Evolutionary conservation across 2,113 vertebrate genomes (phyloP), one percentile per base, ranked within the genome.

Genomic region (Hippocampus mohnikei): DNA sequence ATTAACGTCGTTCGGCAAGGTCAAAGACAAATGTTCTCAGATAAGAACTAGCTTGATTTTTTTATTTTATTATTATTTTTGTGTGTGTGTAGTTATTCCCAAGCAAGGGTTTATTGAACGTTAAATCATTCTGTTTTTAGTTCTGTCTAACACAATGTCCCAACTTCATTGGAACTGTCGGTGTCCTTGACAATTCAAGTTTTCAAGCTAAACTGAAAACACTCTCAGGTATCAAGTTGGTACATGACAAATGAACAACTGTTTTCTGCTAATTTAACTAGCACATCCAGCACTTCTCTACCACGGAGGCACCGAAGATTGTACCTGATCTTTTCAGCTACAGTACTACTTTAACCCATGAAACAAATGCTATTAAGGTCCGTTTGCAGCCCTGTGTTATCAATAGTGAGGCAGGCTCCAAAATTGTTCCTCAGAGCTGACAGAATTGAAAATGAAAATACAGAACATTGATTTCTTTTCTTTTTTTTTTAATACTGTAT

Each of bases 1-100:
- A 91, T 89, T 84, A 89, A 72, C 37, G 67, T 59, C 79, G 71
- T 81, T 77, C 21, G 6, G 77, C 74, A 77, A 40, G 77, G 87
- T 86, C 81, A 87, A 91, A 80, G 86, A 77, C 76, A 78, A 74
- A 81, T 61, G 67, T 69, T 66, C 69, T 76, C 59, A 50, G 77
- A 20, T 21, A 13, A 70, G 64, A 44, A 42, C 8, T 46, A 50
- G 1, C 18, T 50, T 50, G 5, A 46, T 46, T 15, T 13, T 44
- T n/a, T n/a, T n/a, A n/a, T n/a, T n/a, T n/a, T n/a, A n/a, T n/a
- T n/a, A n/a, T n/a, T n/a, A 0, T 46, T 4, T 46, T 4, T 46
- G 12, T 12, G 11, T 46, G 12, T 46, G 33, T 37, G 33, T 37
- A 7, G 33, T 37, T 37, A 37, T 37, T 37, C 33, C 5, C 5